A percentile compares a stretch with the other conserved stretches of the same genome.
Conservation (phyloP, 2,113 vertebrate species). For the Chelonoidis abingdonii region DNA sequence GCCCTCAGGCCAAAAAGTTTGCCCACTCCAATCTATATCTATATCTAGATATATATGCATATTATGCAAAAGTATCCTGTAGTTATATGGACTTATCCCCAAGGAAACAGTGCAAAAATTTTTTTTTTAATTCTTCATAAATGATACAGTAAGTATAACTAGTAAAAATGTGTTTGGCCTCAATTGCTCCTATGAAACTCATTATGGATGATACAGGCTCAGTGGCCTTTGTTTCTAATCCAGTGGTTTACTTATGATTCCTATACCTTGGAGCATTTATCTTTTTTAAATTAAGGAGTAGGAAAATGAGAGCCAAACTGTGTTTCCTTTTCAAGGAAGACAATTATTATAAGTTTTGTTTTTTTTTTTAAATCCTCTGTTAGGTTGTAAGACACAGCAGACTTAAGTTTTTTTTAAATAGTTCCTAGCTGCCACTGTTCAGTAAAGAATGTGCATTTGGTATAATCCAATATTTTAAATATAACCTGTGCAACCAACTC, state of each 20-base stretch:
- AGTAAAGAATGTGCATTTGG: neutral
- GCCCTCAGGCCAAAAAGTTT: too few relatives aligned
- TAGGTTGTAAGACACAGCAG: conserved; percentile 21
- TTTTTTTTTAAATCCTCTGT: conserved; percentile 31
- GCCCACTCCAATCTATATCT: neutral
- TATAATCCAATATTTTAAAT: conserved; percentile 25
- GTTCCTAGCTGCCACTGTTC: neutral
- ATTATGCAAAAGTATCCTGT: neutral
- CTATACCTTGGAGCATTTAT: neutral
- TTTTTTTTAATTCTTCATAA: neutral
- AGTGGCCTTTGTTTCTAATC: conserved; percentile 16
- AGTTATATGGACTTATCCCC: neutral
- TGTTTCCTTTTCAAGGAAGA: conserved; percentile 25
- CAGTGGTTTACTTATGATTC: neutral
- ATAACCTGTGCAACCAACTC: conserved; percentile 6
- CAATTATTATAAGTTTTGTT: neutral
- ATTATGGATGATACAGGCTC: neutral
- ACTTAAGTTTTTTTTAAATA: conserved; percentile 9
- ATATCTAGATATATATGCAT: neutral
- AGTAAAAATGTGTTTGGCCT: neutral
- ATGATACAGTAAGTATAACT: neutral
- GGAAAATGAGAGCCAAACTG: neutral
- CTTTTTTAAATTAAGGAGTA: conserved; percentile 37
- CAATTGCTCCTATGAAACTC: neutral
- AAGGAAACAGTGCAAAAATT: neutral